phyloP scores from a whole-genome alignment of 2,888 invertebrate genomes.

The Villa cingulata region DNA sequence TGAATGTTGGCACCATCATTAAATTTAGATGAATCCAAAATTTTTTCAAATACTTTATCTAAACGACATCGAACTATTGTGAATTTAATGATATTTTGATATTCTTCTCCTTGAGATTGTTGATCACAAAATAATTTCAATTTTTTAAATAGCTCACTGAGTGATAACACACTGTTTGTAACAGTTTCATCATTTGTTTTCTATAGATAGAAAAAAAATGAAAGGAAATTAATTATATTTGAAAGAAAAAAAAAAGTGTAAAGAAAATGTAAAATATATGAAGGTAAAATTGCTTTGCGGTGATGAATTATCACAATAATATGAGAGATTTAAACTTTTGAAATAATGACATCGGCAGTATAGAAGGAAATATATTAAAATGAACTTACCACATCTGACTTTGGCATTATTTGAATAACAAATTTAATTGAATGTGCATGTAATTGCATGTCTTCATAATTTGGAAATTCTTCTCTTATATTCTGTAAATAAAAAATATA shows the following conservation, averaged over 20 bases:
- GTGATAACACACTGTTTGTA: not conserved
- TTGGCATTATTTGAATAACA: constrained; percentile 21
- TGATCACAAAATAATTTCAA: constrained; percentile 19
- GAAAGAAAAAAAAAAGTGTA: not conserved
- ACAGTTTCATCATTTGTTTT: not conserved
- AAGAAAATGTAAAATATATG: not conserved
- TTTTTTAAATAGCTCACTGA: constrained; percentile 18
- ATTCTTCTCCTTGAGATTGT: constrained; percentile 8
- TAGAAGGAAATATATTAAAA: not conserved
- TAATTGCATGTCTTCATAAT: constrained; percentile 24
- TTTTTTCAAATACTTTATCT: constrained; percentile 33
- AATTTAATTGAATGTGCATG: constrained; percentile 31
- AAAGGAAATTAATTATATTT: not conserved
- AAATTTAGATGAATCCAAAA: constrained; percentile 24
- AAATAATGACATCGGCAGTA: not conserved
- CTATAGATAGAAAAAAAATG: not conserved
- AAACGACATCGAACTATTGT: constrained; percentile 30
- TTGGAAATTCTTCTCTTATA: constrained; percentile 22
- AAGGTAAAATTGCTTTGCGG: not conserved
- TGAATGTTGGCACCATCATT: constrained; percentile 22
- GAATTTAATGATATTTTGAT: constrained; percentile 19
- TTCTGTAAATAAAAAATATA: constrained; percentile 17
- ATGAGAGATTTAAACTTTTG: not conserved
- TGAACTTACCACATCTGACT: constrained; percentile 11
- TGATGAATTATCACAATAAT: not conserved